Base-by-base conservation (phyloP, 2,797 vertebrate genomes). In the Rhinichthys osculus region DNA sequence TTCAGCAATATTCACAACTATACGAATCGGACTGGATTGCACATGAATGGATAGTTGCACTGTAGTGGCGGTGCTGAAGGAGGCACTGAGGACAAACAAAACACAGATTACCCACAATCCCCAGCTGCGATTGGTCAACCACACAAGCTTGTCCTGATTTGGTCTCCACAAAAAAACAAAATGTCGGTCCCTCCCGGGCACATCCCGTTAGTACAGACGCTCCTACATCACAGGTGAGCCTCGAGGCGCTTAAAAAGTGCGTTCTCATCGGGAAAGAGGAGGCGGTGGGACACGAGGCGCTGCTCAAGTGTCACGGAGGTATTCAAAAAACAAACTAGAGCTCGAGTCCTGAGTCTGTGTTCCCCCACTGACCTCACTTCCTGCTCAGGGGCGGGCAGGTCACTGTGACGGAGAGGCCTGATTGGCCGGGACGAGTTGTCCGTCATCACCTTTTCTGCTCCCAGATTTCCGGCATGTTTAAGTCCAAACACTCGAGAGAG, bases 381-480 rank as follows among this genome's bases (percentile, higher is more conserved):
- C 84, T 86, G 27, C 50, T 62, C 40, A n/a, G 64, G 23, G 79
- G 82, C 10, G 2, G 40, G 44, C 71, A 38, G 33, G 27, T 40
- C 21, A 8, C 44, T 4, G 42, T 80, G 69, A 72, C 40, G 14
- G 9, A 62, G 33, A 87, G 91, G 87, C 91, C 86, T 35, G 16
- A 85, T 42, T 82, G 78, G 66, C 71, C 27, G 35, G 27, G 70
- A 47, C 19, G 2, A 23, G 66, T 33, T 27, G 64, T 52, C 91
- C 86, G 77, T 87, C 87, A 96, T 99, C 98, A 99, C 97, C 98
- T 99, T 95, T 99, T 99, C 96, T 97, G 97, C 94, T 99, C 98
- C 98, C 98, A 99, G 91, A 99, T 98, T 92, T 99, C 98, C 0
- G 93, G 95, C 98, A 99, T 97, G 94, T 97, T 98, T 89, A 99